A percentile compares a stretch with the other conserved stretches of the same genome.
These are phyloP conservation scores for Neodiprion fabricii DNA, from an alignment of 1,140 invertebrate species.

Conservation along the genomic window DNA sequence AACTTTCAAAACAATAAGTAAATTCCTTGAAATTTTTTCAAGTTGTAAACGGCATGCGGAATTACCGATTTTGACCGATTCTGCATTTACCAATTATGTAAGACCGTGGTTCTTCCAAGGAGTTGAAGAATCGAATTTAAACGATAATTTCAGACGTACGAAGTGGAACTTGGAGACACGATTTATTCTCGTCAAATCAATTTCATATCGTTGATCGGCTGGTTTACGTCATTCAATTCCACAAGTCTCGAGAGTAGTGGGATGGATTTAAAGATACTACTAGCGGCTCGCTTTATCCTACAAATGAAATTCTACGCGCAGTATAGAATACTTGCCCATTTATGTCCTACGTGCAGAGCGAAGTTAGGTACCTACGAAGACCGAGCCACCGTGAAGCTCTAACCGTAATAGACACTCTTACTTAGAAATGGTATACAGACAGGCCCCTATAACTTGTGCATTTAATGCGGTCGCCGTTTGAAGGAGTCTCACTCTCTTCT, in stretches of 20 bases:
- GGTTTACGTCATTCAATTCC: not conserved
- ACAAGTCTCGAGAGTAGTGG: not conserved
- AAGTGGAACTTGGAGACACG: not conserved
- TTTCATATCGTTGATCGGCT: not conserved
- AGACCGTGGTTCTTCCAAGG: too few species aligned
- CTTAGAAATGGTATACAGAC: not conserved
- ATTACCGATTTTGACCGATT: too few species aligned
- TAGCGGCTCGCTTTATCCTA: not conserved
- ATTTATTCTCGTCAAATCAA: not conserved
- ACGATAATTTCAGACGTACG: too few species aligned
- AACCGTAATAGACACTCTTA: not conserved
- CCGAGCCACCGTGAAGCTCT: not conserved
- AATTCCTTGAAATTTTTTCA: too few species aligned
- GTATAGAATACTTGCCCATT: not conserved
- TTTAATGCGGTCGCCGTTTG: not conserved
- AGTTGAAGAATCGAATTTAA: too few species aligned
- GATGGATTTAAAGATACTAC: not conserved
- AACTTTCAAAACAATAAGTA: too few species aligned
- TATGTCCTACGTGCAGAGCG: too few species aligned
- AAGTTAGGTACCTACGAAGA: not conserved
- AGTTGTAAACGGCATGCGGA: too few species aligned
- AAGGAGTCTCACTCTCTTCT: not conserved
- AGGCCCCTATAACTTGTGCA: not conserved
- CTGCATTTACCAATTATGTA: too few species aligned
- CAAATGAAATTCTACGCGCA: not conserved